Conservation (phyloP, 2,113 vertebrate genomes). For the Cryptoleucopteryx plumbea region DNA sequence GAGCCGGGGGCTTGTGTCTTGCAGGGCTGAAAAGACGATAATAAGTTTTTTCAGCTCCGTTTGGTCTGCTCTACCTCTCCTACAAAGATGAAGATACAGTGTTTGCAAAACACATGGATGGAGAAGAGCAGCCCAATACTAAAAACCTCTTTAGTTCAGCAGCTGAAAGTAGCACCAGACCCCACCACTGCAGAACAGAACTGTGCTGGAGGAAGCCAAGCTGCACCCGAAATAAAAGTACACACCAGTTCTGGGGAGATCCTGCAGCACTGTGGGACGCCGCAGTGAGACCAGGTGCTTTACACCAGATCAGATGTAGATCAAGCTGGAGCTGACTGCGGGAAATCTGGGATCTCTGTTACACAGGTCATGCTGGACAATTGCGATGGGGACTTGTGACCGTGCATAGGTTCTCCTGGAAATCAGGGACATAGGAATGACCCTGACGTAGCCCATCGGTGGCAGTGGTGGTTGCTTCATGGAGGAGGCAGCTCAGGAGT, state of each 20-base stretch:
- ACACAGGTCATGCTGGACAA: no score
- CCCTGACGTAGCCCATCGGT: background rate
- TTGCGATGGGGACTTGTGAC: background rate
- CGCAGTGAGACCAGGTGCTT: rapidly evolving
- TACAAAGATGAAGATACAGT: background rate
- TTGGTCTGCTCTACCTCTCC: background rate
- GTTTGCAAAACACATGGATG: background rate
- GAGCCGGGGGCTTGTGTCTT: background rate
- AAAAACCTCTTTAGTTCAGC: background rate
- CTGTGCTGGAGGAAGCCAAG: background rate
- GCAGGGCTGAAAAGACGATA: background rate
- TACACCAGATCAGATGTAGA: rapidly evolving
- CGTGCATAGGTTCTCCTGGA: background rate
- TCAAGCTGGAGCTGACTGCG: background rate
- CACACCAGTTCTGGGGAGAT: background rate
- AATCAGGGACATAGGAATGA: background rate
- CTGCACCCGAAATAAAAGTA: background rate
- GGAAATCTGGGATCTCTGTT: background rate
- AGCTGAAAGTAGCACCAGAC: background rate
- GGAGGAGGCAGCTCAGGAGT: background rate
- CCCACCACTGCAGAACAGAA: background rate
- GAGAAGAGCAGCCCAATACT: background rate
- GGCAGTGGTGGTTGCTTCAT: background rate
- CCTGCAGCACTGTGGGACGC: background rate
- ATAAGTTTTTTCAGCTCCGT: background rate